Conservation (phyloP, 2,797 vertebrate genomes). For the Sebastes taczanowskii region DNA sequence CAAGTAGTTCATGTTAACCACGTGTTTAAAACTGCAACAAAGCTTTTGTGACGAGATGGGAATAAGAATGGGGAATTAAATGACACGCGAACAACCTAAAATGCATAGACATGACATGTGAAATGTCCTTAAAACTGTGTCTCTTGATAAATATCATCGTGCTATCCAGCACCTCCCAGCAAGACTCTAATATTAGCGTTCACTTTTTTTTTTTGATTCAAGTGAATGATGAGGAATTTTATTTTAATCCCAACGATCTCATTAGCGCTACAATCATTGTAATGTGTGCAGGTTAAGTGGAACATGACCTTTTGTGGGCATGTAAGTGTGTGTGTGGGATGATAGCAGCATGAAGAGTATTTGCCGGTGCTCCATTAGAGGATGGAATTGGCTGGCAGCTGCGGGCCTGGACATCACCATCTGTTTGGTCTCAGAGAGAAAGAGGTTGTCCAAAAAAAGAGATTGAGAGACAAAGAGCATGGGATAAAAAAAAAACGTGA, state of each 20-base stretch:
- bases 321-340: slow-evolving; percentile 7
- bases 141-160: not conserved
- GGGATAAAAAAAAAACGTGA: not conserved
- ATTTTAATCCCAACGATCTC: slow-evolving; percentile 11
- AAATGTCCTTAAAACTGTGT: not conserved
- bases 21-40: too few species aligned
- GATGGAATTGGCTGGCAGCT: slow-evolving; percentile 57
- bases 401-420: slow-evolving; percentile 48
- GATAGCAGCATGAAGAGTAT: slow-evolving; percentile 11
- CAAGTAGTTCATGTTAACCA: too few species aligned
- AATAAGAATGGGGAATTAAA: too few species aligned
- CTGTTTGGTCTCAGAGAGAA: slow-evolving; percentile 54
- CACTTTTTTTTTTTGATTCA: not conserved
- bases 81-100: too few species aligned
- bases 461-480: not conserved
- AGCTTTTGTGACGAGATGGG: too few species aligned
- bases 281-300: slow-evolving; percentile 41
- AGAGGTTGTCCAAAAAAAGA: not conserved
- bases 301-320: slow-evolving; percentile 39
- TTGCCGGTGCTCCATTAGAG: slow-evolving; percentile 50
- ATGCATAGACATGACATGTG: not conserved
- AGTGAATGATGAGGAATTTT: not conserved
- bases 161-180: not conserved
- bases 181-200: not conserved
- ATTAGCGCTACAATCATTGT: slow-evolving; percentile 30